Evolutionary conservation across 2,888 invertebrate genomes (phyloP), one percentile per base, ranked within the genome.

Genomic region (Melieria omissa): DNA sequence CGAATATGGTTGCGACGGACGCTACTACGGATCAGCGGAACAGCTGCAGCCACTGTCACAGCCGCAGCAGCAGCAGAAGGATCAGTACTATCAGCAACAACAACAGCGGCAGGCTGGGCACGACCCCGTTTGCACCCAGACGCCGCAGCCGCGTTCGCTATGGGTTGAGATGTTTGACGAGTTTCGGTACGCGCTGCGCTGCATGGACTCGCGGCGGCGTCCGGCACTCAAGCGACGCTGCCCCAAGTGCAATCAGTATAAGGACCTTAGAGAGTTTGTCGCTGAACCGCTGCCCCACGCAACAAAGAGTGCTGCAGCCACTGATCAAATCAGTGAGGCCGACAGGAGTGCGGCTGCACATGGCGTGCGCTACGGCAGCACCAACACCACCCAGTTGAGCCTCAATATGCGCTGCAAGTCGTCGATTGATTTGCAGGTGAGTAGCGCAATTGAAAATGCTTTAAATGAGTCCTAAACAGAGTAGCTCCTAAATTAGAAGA

Each of bases 151-250:
- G 84, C 92, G 92, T 84, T 92, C 93, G 0, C 86, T 94, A n/a
- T 94, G 93, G 83, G 89, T 92, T 6, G 93, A 94, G 86, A 93
- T 94, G 92, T 90, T 90, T 9, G 91, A 93, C 65, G 94, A 95
- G 81, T 85, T 92, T 47, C 90, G 91, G 76, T 91, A 91, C 79
- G 91, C 92, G 1, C 81, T 92, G 44, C 88, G 89, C 70, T 92
- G 92, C 80, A 87, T 89, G 65, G 90, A 90, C 10, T 90, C 93
- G 5, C 89, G 92, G 12, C 91, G 92, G 81, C 88, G 93, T 62
- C 91, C 92, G 0, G 91, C 91, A 4, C 85, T 92, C 42, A 88
- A 89, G 75, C 88, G 92, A 66, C 89, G 90, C 77, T 93, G 93
- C 80, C 90, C 91, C 64, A 90, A 90, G 78, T 90, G 89, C 69